Evolutionary conservation across 2,113 vertebrate species (phyloP).

Genomic region (Cebidichthys violaceus): DNA sequence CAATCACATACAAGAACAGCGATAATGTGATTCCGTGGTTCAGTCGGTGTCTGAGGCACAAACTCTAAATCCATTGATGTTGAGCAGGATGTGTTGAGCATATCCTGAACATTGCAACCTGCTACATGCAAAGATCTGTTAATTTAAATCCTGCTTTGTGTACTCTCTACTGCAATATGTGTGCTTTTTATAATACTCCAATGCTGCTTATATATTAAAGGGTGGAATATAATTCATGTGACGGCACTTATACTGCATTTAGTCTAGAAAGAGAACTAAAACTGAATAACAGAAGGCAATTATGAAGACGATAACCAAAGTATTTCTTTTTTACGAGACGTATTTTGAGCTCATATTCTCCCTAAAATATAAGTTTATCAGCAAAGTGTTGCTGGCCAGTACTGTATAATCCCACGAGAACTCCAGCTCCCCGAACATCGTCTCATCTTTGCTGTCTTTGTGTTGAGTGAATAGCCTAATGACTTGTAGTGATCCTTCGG

Average conservation of each 20-base stretch:
- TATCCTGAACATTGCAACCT: slow-evolving; percentile 60
- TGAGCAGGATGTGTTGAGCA: slow-evolving; percentile 80
- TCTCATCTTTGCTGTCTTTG: slow-evolving; percentile 43
- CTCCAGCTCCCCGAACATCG: slow-evolving; percentile 21
- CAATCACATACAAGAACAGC: slow-evolving; percentile 34
- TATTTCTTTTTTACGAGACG: background rate
- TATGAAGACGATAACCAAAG: slow-evolving; percentile 10
- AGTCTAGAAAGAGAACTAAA: slow-evolving; percentile 1
- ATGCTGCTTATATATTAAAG: slow-evolving; percentile 41
- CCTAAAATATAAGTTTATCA: slow-evolving; percentile 11
- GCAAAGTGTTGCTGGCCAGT: slow-evolving; percentile 41
- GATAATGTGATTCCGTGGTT: slow-evolving; percentile 7
- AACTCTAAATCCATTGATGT: slow-evolving; percentile 29
- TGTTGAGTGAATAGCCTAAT: slow-evolving; percentile 30
- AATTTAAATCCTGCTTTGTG: slow-evolving; percentile 73
- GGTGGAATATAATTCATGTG: slow-evolving; percentile 20
- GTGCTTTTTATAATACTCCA: slow-evolving; percentile 54
- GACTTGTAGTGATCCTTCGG: slow-evolving; percentile 38
- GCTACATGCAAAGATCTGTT: slow-evolving; percentile 58
- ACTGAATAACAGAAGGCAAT: background rate
- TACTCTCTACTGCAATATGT: slow-evolving; percentile 53
- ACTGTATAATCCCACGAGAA: slow-evolving; percentile 52
- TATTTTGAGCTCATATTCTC: background rate
- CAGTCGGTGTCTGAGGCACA: slow-evolving; percentile 36
- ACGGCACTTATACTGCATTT: slow-evolving; percentile 19